Evolutionary conservation across 2,888 invertebrate species (phyloP).

Genomic region (Gerosis bhagava): DNA sequence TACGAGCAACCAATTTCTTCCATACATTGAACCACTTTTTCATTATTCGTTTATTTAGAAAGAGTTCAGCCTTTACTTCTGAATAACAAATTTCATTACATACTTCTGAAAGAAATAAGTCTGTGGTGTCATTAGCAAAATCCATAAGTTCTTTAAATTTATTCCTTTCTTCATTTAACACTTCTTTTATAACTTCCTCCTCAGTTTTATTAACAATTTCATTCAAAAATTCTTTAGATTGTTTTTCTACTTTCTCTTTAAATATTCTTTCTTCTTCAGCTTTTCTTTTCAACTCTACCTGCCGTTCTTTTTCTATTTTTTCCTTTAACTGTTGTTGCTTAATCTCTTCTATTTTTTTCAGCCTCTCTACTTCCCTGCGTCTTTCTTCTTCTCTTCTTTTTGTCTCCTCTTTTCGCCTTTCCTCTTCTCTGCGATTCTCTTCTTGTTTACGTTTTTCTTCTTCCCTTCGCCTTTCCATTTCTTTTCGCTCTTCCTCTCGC

Average conservation of each 20-base stretch:
- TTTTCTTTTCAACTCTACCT: constrained; percentile 56
- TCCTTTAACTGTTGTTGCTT: constrained; percentile 54
- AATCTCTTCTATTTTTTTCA: constrained; percentile 54
- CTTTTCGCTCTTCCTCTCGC: constrained; percentile 39
- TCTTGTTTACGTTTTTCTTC: constrained; percentile 39
- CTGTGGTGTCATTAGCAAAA: constrained; percentile 48
- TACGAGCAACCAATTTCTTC: constrained; percentile 57
- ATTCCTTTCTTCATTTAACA: constrained; percentile 57
- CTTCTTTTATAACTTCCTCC: constrained; percentile 46
- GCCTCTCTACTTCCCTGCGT: constrained; percentile 48
- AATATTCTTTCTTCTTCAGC: constrained; percentile 57
- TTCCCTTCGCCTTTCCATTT: constrained; percentile 36
- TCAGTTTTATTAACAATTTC: constrained; percentile 57
- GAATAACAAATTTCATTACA: constrained; percentile 54
- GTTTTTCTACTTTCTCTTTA: constrained; percentile 58
- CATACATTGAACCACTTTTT: constrained; percentile 66
- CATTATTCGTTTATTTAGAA: constrained; percentile 56
- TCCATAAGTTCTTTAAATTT: constrained; percentile 48
- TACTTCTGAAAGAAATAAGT: constrained; percentile 55
- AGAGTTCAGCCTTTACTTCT: constrained; percentile 65
- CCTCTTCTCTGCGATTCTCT: constrained; percentile 38
- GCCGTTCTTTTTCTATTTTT: constrained; percentile 58
- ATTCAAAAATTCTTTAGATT: constrained; percentile 54
- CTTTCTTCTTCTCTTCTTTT: constrained; percentile 41
- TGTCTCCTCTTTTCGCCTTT: constrained; percentile 36